Evolutionary conservation across 2,113 vertebrate species (phyloP).

Genomic region (Elephantulus edwardii): DNA sequence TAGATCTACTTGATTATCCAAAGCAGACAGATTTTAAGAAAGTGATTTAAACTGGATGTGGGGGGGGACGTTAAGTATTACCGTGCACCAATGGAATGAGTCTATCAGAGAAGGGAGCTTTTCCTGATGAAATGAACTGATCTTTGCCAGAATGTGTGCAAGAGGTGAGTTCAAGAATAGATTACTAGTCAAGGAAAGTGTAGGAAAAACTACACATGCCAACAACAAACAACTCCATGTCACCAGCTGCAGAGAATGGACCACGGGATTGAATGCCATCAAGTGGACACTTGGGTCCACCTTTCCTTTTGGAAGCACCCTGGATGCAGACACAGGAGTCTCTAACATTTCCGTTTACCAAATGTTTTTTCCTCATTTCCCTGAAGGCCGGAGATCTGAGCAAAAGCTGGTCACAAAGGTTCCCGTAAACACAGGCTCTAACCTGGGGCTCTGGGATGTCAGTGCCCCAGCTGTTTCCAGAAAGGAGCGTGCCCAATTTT

Average conservation of each 20-base stretch:
- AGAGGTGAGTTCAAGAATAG: background rate
- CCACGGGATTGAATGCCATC: background rate
- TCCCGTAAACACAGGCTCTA: background rate
- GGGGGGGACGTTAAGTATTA: background rate
- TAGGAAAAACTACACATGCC: no score
- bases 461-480: background rate
- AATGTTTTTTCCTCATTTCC: background rate
- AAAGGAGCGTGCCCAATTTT: slow-evolving; percentile 12
- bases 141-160: background rate
- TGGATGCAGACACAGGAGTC: background rate
- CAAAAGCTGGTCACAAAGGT: background rate
- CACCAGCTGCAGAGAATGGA: background rate
- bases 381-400: slow-evolving; percentile 31
- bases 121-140: background rate
- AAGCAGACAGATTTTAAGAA: background rate
- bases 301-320: background rate
- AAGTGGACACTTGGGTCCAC: background rate
- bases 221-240: background rate
- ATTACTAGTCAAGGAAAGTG: no score
- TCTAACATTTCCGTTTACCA: background rate
- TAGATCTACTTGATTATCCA: background rate
- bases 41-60: background rate
- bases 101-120: background rate
- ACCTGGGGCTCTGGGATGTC: background rate
- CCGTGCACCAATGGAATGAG: background rate